Evolutionary conservation across 2,113 vertebrate genomes (phyloP).

Genomic region (Spheniscus mendiculus): DNA sequence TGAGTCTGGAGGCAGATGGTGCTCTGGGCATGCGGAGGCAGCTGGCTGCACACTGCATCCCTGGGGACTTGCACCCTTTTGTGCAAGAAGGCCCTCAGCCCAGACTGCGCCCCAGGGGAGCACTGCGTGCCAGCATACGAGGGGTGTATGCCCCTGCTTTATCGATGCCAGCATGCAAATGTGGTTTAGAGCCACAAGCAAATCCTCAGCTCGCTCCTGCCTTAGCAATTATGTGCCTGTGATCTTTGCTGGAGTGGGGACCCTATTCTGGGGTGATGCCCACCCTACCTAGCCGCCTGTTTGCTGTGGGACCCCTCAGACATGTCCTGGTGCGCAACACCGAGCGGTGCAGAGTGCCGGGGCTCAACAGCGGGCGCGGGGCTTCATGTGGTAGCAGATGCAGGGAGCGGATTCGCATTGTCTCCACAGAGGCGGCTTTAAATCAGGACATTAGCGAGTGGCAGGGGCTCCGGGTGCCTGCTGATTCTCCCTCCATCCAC

Average conservation of each 20-base stretch:
- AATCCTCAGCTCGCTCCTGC: not conserved
- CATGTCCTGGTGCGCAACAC: fast-evolving
- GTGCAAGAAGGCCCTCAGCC: not conserved
- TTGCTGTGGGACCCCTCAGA: not conserved
- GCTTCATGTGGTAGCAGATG: not conserved
- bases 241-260: fast-evolving
- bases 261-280: fast-evolving
- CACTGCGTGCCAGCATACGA: fast-evolving
- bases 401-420: not conserved
- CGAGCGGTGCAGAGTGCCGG: fast-evolving
- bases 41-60: not conserved
- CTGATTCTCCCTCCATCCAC: slow-evolving; percentile 26
- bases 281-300: not conserved
- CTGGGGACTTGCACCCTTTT: too few species aligned
- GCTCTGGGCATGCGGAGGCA: not conserved
- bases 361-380: fast-evolving
- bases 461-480: not conserved
- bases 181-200: too few species aligned
- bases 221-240: fast-evolving
- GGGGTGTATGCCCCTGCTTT: not conserved
- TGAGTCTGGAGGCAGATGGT: fast-evolving
- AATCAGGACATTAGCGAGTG: not conserved
- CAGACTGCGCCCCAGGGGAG: fast-evolving
- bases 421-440: not conserved
- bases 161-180: fast-evolving